Base-by-base conservation (phyloP, 1,140 invertebrate species). In the Frieseomelitta varia region DNA sequence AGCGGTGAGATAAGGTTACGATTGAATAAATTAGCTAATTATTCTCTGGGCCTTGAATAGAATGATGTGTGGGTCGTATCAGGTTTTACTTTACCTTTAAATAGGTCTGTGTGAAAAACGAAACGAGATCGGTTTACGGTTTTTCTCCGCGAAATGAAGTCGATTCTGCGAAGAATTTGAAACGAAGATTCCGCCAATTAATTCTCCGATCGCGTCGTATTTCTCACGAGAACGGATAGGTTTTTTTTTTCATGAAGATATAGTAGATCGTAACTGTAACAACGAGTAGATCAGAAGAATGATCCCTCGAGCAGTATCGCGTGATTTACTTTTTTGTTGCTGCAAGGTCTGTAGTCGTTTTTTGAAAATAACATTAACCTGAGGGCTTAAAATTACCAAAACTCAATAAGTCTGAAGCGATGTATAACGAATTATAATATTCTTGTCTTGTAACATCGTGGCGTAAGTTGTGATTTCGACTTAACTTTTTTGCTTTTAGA, bases 111-210 rank as follows among this genome's bases (percentile, higher is more conserved):
- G 53, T 6, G 76, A 72, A 53, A 71, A 80, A 61, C 11, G 55
- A 73, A 30, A 21, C 47, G 19, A 27, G 39, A 68, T 67, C 47
- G 61, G 8, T 30, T 55, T 63, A 72, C 21, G 15, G 24, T 39
- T 53, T 63, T 30, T 63, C 39, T 30, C 17, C 17, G 21, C 17
- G 17, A 56, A 51, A 19, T 34, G 12, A 0, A 8, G n/a, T 68
- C n/a, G 12, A 53, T 77, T 30, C 39, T 17, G 10, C 34, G 53
- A 24, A n/a, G n/a, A n/a, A n/a, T n/a, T n/a, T 10, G 34, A 10
- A 81, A 81, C 27, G 53, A 74, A 67, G 56, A n/a, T 4, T 11
- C 56, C 4, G 81, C n/a, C 77, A 77, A 82, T 82, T 53, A 34
- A 82, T 82, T 30, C 51, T 56, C 53, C 81, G 51, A 77, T 69